phyloP scores from a whole-genome alignment of 2,888 invertebrate genomes.

The Trissoscelio sp. region DNA sequence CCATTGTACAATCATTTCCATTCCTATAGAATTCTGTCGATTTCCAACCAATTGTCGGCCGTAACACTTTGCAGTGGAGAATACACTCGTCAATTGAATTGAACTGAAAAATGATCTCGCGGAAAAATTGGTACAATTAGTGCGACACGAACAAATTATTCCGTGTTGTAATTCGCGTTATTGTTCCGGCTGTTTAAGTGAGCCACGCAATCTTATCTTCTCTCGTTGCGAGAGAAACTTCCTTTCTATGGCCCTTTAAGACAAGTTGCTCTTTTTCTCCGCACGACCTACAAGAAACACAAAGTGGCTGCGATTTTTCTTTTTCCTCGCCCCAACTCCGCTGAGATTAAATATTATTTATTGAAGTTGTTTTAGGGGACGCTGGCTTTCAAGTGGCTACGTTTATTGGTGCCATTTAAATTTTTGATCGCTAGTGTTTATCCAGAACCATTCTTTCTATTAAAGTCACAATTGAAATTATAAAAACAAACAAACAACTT shows the following conservation, averaged over 20 bases:
- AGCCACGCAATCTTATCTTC: slow-evolving; percentile 29
- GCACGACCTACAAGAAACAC: slow-evolving; percentile 17
- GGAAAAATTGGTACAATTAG: slow-evolving; percentile 44
- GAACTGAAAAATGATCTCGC: slow-evolving; percentile 3
- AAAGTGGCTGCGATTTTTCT: slow-evolving; percentile 44
- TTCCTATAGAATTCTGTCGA: slow-evolving; percentile 37
- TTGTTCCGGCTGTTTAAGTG: slow-evolving; percentile 10
- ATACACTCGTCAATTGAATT: neutral
- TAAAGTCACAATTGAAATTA: no score
- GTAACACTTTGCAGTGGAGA: slow-evolving; percentile 24
- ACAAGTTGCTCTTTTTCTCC: slow-evolving; percentile 40
- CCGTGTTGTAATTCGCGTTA: slow-evolving; percentile 12
- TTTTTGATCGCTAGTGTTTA: neutral
- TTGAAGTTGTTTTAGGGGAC: slow-evolving; percentile 6
- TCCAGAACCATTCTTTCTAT: no score
- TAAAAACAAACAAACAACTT: no score
- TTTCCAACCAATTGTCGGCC: slow-evolving; percentile 32
- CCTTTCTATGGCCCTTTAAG: slow-evolving; percentile 32
- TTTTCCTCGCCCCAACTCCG: neutral
- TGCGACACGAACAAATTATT: slow-evolving; percentile 20
- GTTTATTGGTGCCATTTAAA: neutral
- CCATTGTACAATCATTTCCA: slow-evolving; percentile 41
- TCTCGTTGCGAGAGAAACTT: slow-evolving; percentile 24
- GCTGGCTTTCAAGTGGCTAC: neutral
- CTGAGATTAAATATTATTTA: slow-evolving; percentile 36